These are phyloP conservation scores for Dromaius novaehollandiae DNA, from an alignment of 2,113 vertebrate species.

Conservation along the genomic window DNA sequence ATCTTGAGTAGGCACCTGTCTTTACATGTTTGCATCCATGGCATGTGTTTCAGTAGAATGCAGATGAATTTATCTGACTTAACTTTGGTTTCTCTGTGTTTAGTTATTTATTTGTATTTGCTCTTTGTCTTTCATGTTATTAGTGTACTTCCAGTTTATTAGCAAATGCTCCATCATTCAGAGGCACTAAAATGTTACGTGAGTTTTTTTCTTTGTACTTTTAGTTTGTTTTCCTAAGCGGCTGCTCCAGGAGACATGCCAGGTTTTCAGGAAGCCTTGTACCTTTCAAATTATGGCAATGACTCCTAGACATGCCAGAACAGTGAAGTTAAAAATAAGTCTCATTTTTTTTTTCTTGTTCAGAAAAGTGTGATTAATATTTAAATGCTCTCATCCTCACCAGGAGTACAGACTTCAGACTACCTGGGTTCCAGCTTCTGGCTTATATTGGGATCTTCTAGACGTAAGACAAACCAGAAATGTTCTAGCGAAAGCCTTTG, in stretches of 20 bases:
- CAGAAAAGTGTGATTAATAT: not conserved
- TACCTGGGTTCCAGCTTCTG: not conserved
- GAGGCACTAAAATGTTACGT: not conserved
- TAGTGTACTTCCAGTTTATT: not conserved
- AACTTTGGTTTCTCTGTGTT: not conserved
- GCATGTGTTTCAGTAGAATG: not conserved
- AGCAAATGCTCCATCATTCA: not conserved
- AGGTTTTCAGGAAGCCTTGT: not conserved
- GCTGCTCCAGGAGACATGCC: not conserved
- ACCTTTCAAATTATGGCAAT: not conserved
- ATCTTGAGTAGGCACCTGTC: not conserved
- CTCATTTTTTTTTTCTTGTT: not conserved
- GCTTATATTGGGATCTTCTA: not conserved
- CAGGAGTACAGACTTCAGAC: not conserved
- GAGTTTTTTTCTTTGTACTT: not conserved
- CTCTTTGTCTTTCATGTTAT: not conserved
- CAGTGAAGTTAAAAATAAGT: not conserved
- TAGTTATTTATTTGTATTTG: not conserved
- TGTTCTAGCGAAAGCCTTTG: not conserved
- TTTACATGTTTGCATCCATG: not conserved
- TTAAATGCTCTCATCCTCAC: not conserved
- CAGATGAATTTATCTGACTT: not conserved
- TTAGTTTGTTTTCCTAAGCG: not conserved
- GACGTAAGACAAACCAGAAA: not conserved
- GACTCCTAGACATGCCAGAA: not conserved